Percentiles rank a stretch among this genome's conserved stretches.
Conservation (phyloP, 1,140 invertebrate genomes). For the Lordiphosa collinella region DNA sequence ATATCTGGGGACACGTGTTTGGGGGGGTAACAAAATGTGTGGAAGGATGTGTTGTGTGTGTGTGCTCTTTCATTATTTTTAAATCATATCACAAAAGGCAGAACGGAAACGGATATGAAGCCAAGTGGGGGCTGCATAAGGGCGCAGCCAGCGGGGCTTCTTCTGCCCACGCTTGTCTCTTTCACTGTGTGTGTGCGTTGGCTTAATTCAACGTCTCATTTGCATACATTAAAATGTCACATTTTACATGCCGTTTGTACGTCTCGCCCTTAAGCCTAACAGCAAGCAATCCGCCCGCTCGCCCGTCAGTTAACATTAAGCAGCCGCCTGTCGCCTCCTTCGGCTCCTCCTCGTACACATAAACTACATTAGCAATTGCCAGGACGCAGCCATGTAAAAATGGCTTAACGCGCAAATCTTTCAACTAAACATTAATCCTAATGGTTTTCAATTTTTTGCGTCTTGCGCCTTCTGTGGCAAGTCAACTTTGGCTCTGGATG, state of each 20-base stretch:
- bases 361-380: slow-evolving; percentile 75
- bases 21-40: not conserved
- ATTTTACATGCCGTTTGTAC: slow-evolving; percentile 77
- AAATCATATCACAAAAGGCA: slow-evolving; percentile 67
- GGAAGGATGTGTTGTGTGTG: slow-evolving; percentile 23
- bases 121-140: slow-evolving; percentile 41
- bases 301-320: slow-evolving; percentile 70
- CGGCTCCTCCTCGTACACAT: slow-evolving; percentile 46
- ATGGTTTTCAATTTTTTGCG: slow-evolving; percentile 71
- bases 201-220: slow-evolving; percentile 77
- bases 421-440: slow-evolving; percentile 78
- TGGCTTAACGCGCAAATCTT: slow-evolving; percentile 76
- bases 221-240: slow-evolving; percentile 78
- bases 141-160: slow-evolving; percentile 15
- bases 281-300: slow-evolving; percentile 29
- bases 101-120: slow-evolving; percentile 65
- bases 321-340: not conserved
- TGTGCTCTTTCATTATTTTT: slow-evolving; percentile 72
- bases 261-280: slow-evolving; percentile 65
- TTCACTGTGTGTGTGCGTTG: slow-evolving; percentile 36
- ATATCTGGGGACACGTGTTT: slow-evolving; percentile 14
- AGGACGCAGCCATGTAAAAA: slow-evolving; percentile 70
- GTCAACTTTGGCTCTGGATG: slow-evolving; percentile 41
- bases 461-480: slow-evolving; percentile 61
- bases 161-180: not conserved